Evolutionary conservation across 2,113 vertebrate genomes (phyloP).

Genomic region (Onychorhynchus coronatus): DNA sequence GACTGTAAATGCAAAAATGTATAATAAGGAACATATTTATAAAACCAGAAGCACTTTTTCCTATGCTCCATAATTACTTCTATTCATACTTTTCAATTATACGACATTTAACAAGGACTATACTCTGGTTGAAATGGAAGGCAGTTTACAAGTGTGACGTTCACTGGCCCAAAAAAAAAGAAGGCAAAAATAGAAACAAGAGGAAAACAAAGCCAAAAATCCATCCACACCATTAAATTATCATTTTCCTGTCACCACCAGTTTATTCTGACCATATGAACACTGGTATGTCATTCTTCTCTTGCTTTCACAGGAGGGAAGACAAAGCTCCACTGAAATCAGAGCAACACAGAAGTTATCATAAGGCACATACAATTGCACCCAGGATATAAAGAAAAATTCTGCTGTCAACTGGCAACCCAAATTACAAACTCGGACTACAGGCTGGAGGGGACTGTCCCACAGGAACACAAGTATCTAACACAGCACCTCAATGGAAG

Average conservation of each 20-base stretch:
- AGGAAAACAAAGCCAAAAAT: conserved; percentile 18
- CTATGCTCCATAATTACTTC: conserved; percentile 26
- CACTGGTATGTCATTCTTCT: neutral
- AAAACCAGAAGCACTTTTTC: conserved; percentile 1
- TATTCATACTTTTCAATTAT: conserved; percentile 41
- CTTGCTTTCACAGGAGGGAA: neutral
- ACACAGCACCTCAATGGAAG: neutral
- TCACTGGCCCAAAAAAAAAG: neutral
- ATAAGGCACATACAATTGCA: neutral
- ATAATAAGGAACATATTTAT: conserved; percentile 10
- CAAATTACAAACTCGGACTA: neutral
- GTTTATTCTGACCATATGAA: neutral
- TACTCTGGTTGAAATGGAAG: conserved; percentile 14
- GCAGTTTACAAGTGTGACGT: neutral
- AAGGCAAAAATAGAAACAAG: neutral
- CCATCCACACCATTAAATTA: neutral
- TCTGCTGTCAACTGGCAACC: neutral
- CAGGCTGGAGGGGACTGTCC: neutral
- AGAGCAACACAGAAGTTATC: neutral
- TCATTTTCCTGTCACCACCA: neutral
- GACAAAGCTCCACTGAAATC: neutral
- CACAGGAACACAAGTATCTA: neutral
- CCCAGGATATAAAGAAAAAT: neutral
- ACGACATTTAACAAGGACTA: neutral
- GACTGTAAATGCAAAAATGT: neutral